These are phyloP conservation scores for Capra hircus DNA, from an alignment of 2,113 vertebrate species.

Conservation along the genomic window DNA sequence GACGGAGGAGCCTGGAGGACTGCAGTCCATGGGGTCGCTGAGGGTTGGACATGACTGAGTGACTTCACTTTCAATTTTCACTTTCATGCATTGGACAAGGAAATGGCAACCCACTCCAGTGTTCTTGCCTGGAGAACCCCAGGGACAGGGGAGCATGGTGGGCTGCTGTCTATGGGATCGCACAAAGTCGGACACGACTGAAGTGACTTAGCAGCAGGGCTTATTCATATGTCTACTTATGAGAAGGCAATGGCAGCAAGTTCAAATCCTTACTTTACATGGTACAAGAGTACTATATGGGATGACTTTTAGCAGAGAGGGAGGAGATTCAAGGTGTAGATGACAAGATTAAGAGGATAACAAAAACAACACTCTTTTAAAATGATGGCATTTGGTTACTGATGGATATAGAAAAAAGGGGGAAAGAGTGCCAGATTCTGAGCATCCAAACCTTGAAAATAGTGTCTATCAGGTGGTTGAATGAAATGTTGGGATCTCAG, in stretches of 20 bases:
- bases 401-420: not conserved
- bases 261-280: not conserved
- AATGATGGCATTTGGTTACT: not conserved
- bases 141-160: too few relatives aligned
- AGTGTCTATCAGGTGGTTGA: not conserved
- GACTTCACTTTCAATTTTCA: too few relatives aligned
- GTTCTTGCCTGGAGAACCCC: too few relatives aligned
- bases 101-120: too few relatives aligned
- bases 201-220: too few relatives aligned
- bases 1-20: too few relatives aligned
- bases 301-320: not conserved
- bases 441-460: not conserved
- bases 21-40: too few relatives aligned
- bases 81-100: too few relatives aligned
- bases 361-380: not conserved
- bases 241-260: not conserved
- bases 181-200: too few relatives aligned
- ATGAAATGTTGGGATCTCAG: not conserved
- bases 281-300: not conserved
- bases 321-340: not conserved
- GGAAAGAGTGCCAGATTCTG: not conserved
- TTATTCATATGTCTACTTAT: not conserved
- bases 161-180: too few relatives aligned
- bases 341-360: not conserved
- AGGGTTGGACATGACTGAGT: too few relatives aligned